Percentiles rank a stretch among this genome's conserved stretches.
These are phyloP conservation scores for Eptesicus fuscus DNA, from an alignment of 2,113 vertebrate species.

Conservation along the genomic window DNA sequence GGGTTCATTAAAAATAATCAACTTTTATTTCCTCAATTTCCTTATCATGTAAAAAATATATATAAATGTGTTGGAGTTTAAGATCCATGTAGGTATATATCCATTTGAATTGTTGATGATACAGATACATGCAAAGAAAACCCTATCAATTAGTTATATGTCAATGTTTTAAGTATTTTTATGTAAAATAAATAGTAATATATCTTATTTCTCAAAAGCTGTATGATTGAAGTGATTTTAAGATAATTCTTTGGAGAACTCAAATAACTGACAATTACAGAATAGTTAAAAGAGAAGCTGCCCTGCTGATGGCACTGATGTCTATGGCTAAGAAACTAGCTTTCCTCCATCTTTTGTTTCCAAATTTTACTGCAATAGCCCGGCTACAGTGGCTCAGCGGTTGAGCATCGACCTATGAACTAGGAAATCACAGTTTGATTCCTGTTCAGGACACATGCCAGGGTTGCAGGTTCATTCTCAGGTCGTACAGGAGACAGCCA, in stretches of 20 bases:
- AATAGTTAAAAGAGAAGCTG: background rate
- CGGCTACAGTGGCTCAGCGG: too few relatives aligned
- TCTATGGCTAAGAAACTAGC: background rate
- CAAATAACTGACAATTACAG: background rate
- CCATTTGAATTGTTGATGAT: background rate
- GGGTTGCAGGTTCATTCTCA: too few relatives aligned
- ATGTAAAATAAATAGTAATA: background rate
- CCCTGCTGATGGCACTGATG: background rate
- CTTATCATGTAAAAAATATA: background rate
- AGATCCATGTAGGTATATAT: background rate
- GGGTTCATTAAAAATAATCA: background rate
- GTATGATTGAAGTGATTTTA: background rate
- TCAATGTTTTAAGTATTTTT: background rate
- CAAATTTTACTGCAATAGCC: background rate
- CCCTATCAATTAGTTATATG: background rate
- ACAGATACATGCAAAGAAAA: background rate
- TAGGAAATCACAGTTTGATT: too few relatives aligned
- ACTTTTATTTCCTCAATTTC: background rate
- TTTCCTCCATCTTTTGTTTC: rapidly evolving
- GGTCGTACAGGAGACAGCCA: too few relatives aligned
- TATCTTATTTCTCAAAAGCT: background rate
- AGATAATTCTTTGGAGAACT: background rate
- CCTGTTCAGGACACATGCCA: too few relatives aligned
- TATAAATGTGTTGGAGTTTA: background rate
- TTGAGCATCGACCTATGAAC: too few relatives aligned